These are phyloP conservation scores for Eulemur rufifrons DNA, from an alignment of 2,113 vertebrate genomes.

Conservation along the genomic window DNA sequence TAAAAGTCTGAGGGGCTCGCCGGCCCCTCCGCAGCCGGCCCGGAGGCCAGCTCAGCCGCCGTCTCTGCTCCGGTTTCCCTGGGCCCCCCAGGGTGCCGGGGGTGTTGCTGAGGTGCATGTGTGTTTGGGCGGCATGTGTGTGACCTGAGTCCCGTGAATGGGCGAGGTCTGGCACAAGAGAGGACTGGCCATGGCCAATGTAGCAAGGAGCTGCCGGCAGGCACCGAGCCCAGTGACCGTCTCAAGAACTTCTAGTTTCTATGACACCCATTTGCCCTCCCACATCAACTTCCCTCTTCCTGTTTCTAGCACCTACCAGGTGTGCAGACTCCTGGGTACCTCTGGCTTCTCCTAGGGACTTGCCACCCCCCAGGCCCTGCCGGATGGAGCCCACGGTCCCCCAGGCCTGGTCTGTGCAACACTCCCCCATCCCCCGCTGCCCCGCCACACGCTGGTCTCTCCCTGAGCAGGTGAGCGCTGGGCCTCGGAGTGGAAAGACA, in stretches of 20 bases:
- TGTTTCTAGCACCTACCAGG: background rate
- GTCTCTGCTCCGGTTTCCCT: background rate
- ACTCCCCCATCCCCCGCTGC: background rate
- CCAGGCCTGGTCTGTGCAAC: background rate
- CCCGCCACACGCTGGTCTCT: background rate
- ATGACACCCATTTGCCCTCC: background rate
- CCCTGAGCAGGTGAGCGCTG: background rate
- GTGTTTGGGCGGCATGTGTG: background rate
- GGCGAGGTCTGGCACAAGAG: background rate
- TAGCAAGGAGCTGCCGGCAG: background rate
- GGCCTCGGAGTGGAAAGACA: background rate
- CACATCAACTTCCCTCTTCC: background rate
- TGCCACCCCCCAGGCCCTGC: background rate
- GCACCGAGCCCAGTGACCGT: too few species aligned
- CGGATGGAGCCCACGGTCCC: background rate
- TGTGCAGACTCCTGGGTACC: background rate
- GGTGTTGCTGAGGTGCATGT: too few species aligned
- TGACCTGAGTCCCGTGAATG: too few species aligned
- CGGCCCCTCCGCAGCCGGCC: background rate
- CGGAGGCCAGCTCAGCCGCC: background rate
- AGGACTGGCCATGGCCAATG: background rate
- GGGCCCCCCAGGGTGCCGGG: too few species aligned
- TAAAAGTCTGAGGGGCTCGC: background rate
- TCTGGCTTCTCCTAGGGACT: background rate
- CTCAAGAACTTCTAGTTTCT: background rate